phyloP scores from a whole-genome alignment of 64 coral and sea anemone genomes.

The Stylophora pistillata region DNA sequence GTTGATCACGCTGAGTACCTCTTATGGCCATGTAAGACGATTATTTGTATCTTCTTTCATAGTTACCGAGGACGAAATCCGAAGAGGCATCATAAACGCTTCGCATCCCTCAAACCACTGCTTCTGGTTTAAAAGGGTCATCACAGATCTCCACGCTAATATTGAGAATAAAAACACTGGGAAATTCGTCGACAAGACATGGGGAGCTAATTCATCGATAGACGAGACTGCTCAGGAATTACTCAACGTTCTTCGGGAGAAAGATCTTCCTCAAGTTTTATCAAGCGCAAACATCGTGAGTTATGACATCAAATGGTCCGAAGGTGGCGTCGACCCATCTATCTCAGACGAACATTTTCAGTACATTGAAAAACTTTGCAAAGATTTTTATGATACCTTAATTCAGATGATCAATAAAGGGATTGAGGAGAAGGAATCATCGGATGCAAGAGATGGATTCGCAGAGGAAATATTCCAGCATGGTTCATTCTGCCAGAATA shows the following conservation, averaged over 20 bases:
- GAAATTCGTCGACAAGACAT: constrained; percentile 82
- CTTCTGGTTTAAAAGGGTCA: constrained; percentile 92
- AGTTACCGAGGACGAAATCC: constrained; percentile 98
- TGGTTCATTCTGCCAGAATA: constrained; percentile 84
- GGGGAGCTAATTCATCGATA: constrained; percentile 31
- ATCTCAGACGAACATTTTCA: constrained; percentile 53
- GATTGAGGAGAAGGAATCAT: constrained; percentile 56
- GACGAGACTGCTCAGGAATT: constrained; percentile 79
- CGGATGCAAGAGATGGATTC: constrained; percentile 55
- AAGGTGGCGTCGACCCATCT: constrained; percentile 71
- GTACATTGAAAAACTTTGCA: constrained; percentile 80
- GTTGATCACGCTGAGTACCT: neutral
- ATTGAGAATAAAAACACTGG: constrained; percentile 54
- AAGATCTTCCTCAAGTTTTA: constrained; percentile 51
- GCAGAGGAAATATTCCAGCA: constrained; percentile 92
- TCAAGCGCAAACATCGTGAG: constrained; percentile 57
- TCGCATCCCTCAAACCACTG: constrained; percentile 70
- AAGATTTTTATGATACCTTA: constrained; percentile 69
- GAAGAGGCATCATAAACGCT: constrained; percentile 75
- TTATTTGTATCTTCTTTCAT: neutral
- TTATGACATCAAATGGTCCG: constrained; percentile 79
- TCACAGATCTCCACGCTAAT: constrained; percentile 59
- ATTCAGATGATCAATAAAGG: constrained; percentile 68
- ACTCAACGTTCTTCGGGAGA: constrained; percentile 60
- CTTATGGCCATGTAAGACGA: neutral